Conservation (phyloP, 2,797 vertebrate species). For the Ctenopoma kingsleyae region DNA sequence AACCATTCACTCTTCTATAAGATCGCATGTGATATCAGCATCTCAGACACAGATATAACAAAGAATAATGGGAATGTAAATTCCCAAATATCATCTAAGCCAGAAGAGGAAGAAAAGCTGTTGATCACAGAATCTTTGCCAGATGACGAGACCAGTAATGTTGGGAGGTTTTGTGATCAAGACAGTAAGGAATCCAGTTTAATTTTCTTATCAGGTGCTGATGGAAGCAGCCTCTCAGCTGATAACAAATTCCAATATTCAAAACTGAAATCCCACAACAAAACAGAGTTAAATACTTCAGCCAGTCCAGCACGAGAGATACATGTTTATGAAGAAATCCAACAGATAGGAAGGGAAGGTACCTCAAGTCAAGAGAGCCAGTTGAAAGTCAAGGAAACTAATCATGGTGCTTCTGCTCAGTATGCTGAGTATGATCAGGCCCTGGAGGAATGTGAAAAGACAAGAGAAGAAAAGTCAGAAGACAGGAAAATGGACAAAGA, state of each 20-base stretch:
- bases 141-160: neutral
- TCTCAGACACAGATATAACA: slow-evolving; percentile 79
- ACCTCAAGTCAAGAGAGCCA: slow-evolving; percentile 17
- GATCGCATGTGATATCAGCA: slow-evolving; percentile 79
- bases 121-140: slow-evolving; percentile 44
- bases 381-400: slow-evolving; percentile 15
- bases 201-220: slow-evolving; percentile 18
- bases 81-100: slow-evolving; percentile 21
- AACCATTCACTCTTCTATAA: slow-evolving; percentile 81
- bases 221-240: slow-evolving; percentile 17
- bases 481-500: slow-evolving; percentile 39
- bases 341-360: slow-evolving; percentile 26
- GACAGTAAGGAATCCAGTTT: slow-evolving; percentile 18
- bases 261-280: slow-evolving; percentile 17
- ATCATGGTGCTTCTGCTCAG: slow-evolving; percentile 14
- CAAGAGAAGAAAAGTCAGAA: slow-evolving; percentile 32
- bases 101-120: slow-evolving; percentile 53
- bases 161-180: slow-evolving; percentile 16
- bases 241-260: slow-evolving; percentile 27
- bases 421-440: slow-evolving; percentile 17
- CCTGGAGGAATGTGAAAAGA: slow-evolving; percentile 14
- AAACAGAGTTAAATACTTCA: slow-evolving; percentile 24
- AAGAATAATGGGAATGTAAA: slow-evolving; percentile 63
- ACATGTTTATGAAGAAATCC: slow-evolving; percentile 58
- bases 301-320: slow-evolving; percentile 39